These are phyloP conservation scores for Neomorphus geoffroyi DNA, from an alignment of 2,797 vertebrate genomes.

Conservation along the genomic window DNA sequence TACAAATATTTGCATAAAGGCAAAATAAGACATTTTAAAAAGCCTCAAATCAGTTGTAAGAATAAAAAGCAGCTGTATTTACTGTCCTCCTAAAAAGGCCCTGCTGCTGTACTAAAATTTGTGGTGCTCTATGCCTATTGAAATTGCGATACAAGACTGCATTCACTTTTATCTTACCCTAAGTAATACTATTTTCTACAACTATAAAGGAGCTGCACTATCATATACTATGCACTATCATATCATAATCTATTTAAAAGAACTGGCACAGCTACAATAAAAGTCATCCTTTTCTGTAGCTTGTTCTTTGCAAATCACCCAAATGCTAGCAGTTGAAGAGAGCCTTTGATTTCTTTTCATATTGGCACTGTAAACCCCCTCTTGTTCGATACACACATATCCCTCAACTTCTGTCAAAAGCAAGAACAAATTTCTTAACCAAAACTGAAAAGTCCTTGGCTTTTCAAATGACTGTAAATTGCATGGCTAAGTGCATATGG, in stretches of 20 bases:
- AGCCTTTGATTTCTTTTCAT: slow-evolving; percentile 70
- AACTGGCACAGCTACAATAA: slow-evolving; percentile 67
- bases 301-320: slow-evolving; percentile 72
- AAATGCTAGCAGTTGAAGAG: slow-evolving; percentile 67
- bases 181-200: slow-evolving; percentile 67
- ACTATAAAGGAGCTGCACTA: slow-evolving; percentile 59
- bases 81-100: slow-evolving; percentile 50
- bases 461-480: slow-evolving; percentile 87
- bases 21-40: slow-evolving; percentile 63
- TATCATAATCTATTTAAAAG: slow-evolving; percentile 68
- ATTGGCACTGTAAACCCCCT: slow-evolving; percentile 42
- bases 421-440: slow-evolving; percentile 83
- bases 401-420: slow-evolving; percentile 78
- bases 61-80: slow-evolving; percentile 51
- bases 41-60: slow-evolving; percentile 53
- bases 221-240: slow-evolving; percentile 53
- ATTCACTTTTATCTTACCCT: slow-evolving; percentile 74
- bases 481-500: slow-evolving; percentile 89
- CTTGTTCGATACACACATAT: slow-evolving; percentile 58
- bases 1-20: slow-evolving; percentile 47
- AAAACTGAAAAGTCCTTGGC: slow-evolving; percentile 91
- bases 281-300: slow-evolving; percentile 54
- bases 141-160: slow-evolving; percentile 61
- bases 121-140: slow-evolving; percentile 52
- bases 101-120: slow-evolving; percentile 56